Evolutionary conservation across 2,797 vertebrate species (phyloP).

Genomic region (Sorex maritimensis): DNA sequence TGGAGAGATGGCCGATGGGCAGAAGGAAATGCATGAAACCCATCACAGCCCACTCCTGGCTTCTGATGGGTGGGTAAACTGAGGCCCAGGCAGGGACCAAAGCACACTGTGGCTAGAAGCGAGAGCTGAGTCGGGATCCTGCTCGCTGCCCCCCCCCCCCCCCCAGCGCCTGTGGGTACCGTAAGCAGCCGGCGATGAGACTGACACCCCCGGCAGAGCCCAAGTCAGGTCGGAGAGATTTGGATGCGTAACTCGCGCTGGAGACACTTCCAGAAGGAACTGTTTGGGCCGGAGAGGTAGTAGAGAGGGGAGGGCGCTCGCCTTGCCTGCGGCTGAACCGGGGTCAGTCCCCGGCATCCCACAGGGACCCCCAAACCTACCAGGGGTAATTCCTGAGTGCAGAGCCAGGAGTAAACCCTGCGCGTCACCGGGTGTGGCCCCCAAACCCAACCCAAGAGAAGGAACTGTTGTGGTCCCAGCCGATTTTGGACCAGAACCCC

Average conservation of each 20-base stretch:
- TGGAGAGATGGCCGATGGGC: too few relatives aligned
- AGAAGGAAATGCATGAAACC: too few relatives aligned
- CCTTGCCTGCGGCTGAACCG: too few relatives aligned
- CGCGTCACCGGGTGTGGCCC: too few relatives aligned
- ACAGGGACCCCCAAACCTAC: too few relatives aligned
- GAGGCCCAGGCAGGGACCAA: background rate
- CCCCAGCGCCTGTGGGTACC: background rate
- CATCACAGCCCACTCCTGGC: background rate
- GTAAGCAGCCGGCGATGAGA: background rate
- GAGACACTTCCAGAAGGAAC: slow-evolving; percentile 42
- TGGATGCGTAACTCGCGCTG: slow-evolving; percentile 39
- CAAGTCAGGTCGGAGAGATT: background rate
- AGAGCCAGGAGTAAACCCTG: too few relatives aligned
- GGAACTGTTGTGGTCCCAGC: slow-evolving; percentile 1
- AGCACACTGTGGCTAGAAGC: background rate
- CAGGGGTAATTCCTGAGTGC: too few relatives aligned
- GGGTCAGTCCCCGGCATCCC: too few relatives aligned
- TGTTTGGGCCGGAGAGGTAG: background rate
- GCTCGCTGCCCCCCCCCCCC: rapidly evolving
- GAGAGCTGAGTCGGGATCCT: background rate
- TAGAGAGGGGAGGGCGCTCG: too few relatives aligned
- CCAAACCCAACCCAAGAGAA: background rate
- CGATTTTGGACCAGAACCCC: slow-evolving; percentile 45
- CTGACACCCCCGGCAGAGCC: background rate
- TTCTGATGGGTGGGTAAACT: slow-evolving; percentile 35